Conservation (phyloP, 92 coral and sea anemone genomes). For the Plumapathes pennacea region DNA sequence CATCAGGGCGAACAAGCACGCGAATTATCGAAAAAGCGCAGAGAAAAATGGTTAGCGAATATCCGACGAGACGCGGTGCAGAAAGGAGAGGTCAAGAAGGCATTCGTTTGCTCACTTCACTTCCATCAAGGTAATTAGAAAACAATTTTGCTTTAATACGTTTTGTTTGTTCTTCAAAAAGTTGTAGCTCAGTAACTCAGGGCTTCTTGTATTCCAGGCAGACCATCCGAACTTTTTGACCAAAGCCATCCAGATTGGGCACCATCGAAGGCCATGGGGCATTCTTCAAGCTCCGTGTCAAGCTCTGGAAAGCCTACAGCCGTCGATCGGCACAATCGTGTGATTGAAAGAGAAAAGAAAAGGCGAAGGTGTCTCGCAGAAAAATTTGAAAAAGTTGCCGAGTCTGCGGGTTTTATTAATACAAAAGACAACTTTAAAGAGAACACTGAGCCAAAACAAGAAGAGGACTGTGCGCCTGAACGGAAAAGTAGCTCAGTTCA, state of each 20-base stretch:
- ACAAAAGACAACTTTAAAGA: no score
- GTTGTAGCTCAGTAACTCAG: no score
- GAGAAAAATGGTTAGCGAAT: constrained; percentile 36
- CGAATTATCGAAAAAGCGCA: constrained; percentile 19
- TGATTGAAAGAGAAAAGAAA: constrained; percentile 9
- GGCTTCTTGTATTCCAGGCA: no score
- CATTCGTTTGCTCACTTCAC: constrained; percentile 44
- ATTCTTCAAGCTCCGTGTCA: constrained; percentile 16
- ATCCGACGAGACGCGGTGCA: constrained; percentile 23
- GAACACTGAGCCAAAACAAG: no score
- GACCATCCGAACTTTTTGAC: constrained; percentile 31
- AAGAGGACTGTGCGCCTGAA: no score
- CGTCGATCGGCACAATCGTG: constrained; percentile 5
- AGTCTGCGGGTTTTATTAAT: no score
- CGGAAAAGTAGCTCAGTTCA: no score
- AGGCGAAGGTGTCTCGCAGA: constrained; percentile 18
- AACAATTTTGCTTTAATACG: no score
- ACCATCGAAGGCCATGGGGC: constrained; percentile 35
- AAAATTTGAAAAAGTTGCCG: constrained; percentile 1
- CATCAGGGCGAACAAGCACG: constrained; percentile 38
- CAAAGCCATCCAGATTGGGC: constrained; percentile 60
- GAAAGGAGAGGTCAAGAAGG: constrained; percentile 24
- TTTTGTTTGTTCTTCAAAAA: no score
- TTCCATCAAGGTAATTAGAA: constrained; percentile 21
- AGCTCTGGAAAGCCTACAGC: constrained; percentile 3